Conservation (phyloP, 2,113 vertebrate species). For the Epinephelus lanceolatus region DNA sequence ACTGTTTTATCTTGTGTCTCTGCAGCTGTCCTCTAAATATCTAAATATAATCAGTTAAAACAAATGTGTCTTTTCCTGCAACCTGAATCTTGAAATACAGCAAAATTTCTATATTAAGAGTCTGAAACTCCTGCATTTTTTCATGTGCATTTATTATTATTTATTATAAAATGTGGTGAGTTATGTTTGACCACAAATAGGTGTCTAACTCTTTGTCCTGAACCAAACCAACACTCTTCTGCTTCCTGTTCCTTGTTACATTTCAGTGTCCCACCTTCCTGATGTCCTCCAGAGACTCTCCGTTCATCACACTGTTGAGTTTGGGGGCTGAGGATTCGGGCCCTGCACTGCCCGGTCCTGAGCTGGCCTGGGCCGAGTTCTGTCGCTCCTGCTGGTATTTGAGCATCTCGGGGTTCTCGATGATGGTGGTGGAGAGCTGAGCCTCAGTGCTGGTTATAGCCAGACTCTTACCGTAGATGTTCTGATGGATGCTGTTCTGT, state of each 20-base stretch:
- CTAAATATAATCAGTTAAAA: background rate
- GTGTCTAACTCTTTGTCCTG: background rate
- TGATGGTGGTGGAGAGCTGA: conserved; percentile 95
- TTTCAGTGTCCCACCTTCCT: conserved; percentile 87
- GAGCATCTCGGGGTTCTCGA: conserved; percentile 98
- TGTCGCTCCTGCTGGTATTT: conserved; percentile 93
- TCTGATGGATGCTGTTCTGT: conserved; percentile 97
- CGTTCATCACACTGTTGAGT: conserved; percentile 94
- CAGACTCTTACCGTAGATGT: conserved; percentile 97
- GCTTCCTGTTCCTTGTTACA: background rate
- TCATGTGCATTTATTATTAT: no score
- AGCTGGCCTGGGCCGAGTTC: conserved; percentile 82
- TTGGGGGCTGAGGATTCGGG: conserved; percentile 85
- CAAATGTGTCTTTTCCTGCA: background rate
- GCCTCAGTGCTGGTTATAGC: conserved; percentile 93
- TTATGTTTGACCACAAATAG: no score
- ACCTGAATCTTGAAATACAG: background rate
- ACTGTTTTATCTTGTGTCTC: background rate
- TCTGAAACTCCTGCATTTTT: no score
- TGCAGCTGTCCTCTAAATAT: background rate
- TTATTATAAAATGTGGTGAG: no score
- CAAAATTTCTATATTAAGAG: no score
- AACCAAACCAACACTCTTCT: background rate
- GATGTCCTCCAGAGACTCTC: conserved; percentile 97
- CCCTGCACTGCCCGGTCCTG: conserved; percentile 26